Base-by-base conservation (phyloP, 2,797 vertebrate species). In the Periophthalmus magnuspinnatus region DNA sequence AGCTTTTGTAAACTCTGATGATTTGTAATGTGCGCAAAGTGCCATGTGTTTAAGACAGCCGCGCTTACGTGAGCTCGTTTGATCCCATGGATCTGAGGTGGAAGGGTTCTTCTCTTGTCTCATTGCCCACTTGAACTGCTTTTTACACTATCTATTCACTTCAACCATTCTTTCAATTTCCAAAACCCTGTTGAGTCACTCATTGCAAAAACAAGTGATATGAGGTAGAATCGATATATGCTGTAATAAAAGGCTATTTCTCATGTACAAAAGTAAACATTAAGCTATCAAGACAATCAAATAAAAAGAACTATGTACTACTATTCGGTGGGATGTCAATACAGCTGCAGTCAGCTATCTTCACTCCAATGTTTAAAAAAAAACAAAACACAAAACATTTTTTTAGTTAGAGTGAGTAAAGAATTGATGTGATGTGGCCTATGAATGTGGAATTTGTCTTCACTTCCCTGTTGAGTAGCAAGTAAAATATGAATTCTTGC, bases 1-100 rank as follows among this genome's bases (percentile, higher is more conserved):
- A 70, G 80, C 71, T 76, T 90, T 79, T 80, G 73, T 91, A 78
- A 81, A 85, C 72, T 60, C 82, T 45, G 78, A 78, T 87, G 71
- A 72, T 85, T 77, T 80, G 21, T 81, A 86, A 90, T 87, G 82
- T 86, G 75, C 76, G 78, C 71, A 84, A 88, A 85, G 84, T 72
- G 85, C 73, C 64, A 58, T 68, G 78, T 85, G 82, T 87, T 88
- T 87, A 32, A 32, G 81, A 83, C 38, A 45, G 77, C 75, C 64
- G 5, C 14, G 64, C 60, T 48, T 55, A 33, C 17, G 56, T 63
- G 41, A 73, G 68, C 65, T 67, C 70, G 74, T 87, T 84, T 88
- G 83, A 85, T 90, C 76, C 83, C 60, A 5, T 72, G 69, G 75
- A 84, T 87, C 71, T 78, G 58, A 84, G 47, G 66, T 75, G 73